phyloP scores from a whole-genome alignment of 2,888 invertebrate species.

The Noctua pronuba region DNA sequence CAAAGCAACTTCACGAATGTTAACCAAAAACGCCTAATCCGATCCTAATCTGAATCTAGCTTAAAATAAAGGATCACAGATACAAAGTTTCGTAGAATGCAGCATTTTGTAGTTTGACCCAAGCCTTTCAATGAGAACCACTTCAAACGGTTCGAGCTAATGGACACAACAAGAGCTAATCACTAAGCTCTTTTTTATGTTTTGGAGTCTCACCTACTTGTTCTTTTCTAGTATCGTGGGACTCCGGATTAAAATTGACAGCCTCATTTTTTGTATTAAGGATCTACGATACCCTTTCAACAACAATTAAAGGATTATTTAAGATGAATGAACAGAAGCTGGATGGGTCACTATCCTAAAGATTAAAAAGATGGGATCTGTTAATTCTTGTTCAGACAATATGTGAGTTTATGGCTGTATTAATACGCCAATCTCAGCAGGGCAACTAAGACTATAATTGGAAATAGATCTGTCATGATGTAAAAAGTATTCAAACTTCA shows the following conservation, averaged over 20 bases:
- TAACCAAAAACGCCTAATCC: neutral
- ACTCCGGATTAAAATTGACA: slow-evolving; percentile 27
- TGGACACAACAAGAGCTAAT: neutral
- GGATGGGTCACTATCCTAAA: neutral
- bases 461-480: neutral
- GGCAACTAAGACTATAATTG: neutral
- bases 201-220: neutral
- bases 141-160: neutral
- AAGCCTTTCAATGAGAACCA: neutral
- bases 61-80: neutral
- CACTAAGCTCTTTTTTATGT: slow-evolving; percentile 8
- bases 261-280: slow-evolving; percentile 25
- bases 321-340: slow-evolving; percentile 45
- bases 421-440: slow-evolving; percentile 14
- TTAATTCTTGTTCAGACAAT: neutral
- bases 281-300: slow-evolving; percentile 16
- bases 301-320: slow-evolving; percentile 50
- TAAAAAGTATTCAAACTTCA: neutral
- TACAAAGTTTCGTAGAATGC: neutral
- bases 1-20: neutral
- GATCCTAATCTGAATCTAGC: neutral
- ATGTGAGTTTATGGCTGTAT: neutral
- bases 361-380: slow-evolving; percentile 3
- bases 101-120: neutral
- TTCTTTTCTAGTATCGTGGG: slow-evolving; percentile 11